Evolutionary conservation across 2,888 invertebrate species (phyloP).

Genomic region (Rhyacophila evoluta): DNA sequence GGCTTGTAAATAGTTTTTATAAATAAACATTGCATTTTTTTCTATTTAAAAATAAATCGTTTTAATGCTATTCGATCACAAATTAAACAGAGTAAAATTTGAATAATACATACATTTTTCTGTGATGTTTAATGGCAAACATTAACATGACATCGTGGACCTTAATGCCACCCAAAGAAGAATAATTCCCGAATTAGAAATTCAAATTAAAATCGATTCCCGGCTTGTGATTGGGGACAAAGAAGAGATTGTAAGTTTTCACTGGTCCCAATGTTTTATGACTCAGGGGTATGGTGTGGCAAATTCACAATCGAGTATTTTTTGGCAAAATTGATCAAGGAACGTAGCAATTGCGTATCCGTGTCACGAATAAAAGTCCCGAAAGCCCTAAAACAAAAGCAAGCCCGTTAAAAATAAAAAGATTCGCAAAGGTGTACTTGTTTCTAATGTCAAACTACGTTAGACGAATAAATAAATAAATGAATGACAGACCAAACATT

Average conservation of each 20-base stretch:
- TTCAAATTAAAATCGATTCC: slow-evolving; percentile 18
- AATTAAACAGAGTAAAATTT: neutral
- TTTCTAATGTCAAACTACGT: neutral
- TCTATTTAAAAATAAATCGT: too few species aligned
- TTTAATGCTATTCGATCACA: neutral
- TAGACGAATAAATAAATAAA: too few species aligned
- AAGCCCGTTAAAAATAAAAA: slow-evolving; percentile 18
- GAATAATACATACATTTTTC: slow-evolving; percentile 4
- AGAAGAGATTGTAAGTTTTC: slow-evolving; percentile 17
- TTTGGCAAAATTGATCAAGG: slow-evolving; percentile 9
- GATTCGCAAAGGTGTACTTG: neutral
- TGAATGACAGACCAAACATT: too few species aligned
- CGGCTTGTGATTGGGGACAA: slow-evolving; percentile 8
- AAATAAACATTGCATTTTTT: too few species aligned
- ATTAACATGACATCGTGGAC: slow-evolving; percentile 2
- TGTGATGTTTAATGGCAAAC: neutral
- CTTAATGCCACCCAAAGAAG: neutral
- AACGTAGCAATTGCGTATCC: slow-evolving; percentile 13
- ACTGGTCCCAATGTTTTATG: slow-evolving; percentile 1
- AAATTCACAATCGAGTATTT: neutral
- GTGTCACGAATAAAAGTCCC: slow-evolving; percentile 12
- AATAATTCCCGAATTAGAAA: slow-evolving; percentile 18
- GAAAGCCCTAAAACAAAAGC: slow-evolving; percentile 14
- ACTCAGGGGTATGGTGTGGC: neutral
- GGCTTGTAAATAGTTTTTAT: too few species aligned